Evolutionary conservation across 2,888 invertebrate genomes (phyloP).

Genomic region (Creontiades dilutus): DNA sequence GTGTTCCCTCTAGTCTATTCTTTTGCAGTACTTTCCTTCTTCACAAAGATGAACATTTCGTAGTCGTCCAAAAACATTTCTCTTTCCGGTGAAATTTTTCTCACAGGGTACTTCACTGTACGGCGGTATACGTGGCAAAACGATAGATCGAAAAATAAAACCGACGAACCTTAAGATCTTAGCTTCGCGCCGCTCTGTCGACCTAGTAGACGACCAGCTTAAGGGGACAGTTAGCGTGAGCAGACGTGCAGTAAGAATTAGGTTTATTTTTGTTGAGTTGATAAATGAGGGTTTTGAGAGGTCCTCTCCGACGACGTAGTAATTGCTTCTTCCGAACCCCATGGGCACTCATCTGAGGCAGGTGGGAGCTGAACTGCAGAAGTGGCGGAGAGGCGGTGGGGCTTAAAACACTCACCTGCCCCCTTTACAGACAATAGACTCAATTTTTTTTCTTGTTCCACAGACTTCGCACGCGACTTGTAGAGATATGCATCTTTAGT

Average conservation of each 20-base stretch:
- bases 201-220: too few relatives aligned
- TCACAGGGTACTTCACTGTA: too few relatives aligned
- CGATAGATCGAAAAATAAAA: too few relatives aligned
- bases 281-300: background rate
- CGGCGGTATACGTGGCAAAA: too few relatives aligned
- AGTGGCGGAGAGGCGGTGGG: slow-evolving; percentile 8
- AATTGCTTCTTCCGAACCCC: background rate
- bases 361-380: background rate
- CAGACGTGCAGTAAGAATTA: background rate
- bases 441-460: background rate
- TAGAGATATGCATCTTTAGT: background rate
- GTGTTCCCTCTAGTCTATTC: too few relatives aligned
- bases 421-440: slow-evolving; percentile 28
- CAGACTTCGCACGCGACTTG: slow-evolving; percentile 20
- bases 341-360: slow-evolving; percentile 28
- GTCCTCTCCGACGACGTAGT: slow-evolving; percentile 1
- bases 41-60: too few relatives aligned
- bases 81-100: too few relatives aligned
- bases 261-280: slow-evolving; percentile 44
- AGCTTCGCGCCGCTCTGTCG: too few relatives aligned
- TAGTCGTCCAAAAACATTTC: too few relatives aligned
- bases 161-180: too few relatives aligned
- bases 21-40: too few relatives aligned
- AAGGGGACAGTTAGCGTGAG: too few relatives aligned
- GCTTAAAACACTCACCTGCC: slow-evolving; percentile 26